Conservation (phyloP, 1,140 invertebrate genomes). For the Cheumatopsyche charites region DNA sequence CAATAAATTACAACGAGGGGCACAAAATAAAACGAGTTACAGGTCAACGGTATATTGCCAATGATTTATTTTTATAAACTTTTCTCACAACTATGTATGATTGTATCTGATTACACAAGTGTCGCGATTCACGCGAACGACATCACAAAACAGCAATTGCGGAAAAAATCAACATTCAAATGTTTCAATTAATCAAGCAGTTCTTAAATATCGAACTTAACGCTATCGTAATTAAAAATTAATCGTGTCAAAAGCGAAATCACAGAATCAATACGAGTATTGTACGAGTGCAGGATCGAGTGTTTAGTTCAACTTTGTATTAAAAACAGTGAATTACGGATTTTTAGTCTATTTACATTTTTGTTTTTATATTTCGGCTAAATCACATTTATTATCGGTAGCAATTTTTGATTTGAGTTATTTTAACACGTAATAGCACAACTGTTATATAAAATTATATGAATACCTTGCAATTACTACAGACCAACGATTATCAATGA, state of each 20-base stretch:
- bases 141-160: not conserved
- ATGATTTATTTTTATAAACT: constrained; percentile 25
- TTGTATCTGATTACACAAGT: constrained; percentile 31
- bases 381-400: not conserved
- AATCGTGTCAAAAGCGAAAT: constrained; percentile 27
- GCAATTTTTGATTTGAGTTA: not conserved
- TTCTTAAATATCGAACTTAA: constrained; percentile 4
- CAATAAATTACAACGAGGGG: not conserved
- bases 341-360: too few species aligned
- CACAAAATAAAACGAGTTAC: not conserved
- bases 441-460: not conserved
- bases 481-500: not conserved
- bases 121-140: not conserved
- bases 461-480: not conserved
- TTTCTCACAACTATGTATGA: constrained; percentile 34
- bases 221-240: not conserved
- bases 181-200: not conserved
- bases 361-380: too few species aligned
- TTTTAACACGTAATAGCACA: not conserved
- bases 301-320: too few species aligned
- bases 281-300: too few species aligned
- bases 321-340: too few species aligned
- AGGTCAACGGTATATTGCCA: constrained; percentile 27
- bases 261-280: not conserved
- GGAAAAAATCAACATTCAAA: constrained; percentile 8